These are phyloP conservation scores for Sturnira hondurensis DNA, from an alignment of 2,113 vertebrate genomes.

Conservation along the genomic window DNA sequence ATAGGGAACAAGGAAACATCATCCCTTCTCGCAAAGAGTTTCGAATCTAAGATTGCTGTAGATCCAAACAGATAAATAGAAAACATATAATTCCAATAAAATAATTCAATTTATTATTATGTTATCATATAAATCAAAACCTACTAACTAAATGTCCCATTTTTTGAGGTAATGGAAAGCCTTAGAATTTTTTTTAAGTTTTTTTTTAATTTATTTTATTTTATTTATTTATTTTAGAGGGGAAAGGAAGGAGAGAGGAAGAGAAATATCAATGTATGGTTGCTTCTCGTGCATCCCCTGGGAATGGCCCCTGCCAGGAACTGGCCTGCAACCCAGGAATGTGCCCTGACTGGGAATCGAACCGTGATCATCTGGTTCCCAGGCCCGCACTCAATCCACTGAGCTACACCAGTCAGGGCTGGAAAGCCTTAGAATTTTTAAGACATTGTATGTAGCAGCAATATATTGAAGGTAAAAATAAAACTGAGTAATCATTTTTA, in stretches of 20 bases:
- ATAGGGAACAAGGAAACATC: not conserved
- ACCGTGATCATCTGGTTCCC: too few relatives aligned
- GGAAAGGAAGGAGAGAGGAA: too few relatives aligned
- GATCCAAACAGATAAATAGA: not conserved
- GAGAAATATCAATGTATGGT: too few relatives aligned
- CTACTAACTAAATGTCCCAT: not conserved
- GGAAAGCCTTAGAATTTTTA: not conserved
- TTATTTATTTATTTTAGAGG: too few relatives aligned
- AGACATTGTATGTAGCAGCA: not conserved
- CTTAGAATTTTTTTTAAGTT: not conserved
- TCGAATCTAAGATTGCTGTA: not conserved
- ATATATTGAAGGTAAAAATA: not conserved
- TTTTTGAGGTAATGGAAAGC: not conserved
- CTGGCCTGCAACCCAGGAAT: too few relatives aligned
- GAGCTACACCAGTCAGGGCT: too few relatives aligned
- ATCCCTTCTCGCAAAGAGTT: not conserved
- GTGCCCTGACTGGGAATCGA: too few relatives aligned
- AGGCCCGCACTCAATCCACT: too few relatives aligned
- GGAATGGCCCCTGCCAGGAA: too few relatives aligned
- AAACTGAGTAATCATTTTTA: not conserved
- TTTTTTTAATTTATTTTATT: too few relatives aligned
- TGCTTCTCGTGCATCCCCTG: too few relatives aligned
- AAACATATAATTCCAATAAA: not conserved
- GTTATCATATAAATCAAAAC: not conserved
- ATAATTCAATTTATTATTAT: not conserved